A percentile compares a stretch with the other conserved stretches of the same genome.
Evolutionary conservation across 2,888 invertebrate species (phyloP).

Genomic region (Hydrotaea diabolus): DNA sequence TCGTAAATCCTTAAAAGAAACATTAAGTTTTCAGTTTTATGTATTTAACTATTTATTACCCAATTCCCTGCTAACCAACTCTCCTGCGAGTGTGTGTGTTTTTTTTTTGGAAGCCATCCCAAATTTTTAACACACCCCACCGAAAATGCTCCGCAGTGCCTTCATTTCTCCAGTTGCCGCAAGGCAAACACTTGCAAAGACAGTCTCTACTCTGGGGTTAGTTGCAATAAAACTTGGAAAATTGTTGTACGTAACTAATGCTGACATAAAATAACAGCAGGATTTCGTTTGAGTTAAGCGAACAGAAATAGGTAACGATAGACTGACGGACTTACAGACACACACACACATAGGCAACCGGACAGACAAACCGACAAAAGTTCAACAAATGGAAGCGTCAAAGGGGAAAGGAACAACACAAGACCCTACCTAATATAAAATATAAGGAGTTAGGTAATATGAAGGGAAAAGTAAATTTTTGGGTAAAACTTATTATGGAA

Average conservation of each 20-base stretch:
- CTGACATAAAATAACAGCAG: constrained; percentile 65
- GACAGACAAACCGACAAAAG: neutral
- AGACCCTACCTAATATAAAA: constrained; percentile 27
- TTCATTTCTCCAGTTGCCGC: constrained; percentile 22
- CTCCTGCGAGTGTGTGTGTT: no score
- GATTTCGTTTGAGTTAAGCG: constrained; percentile 48
- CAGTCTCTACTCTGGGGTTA: constrained; percentile 47
- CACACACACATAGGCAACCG: constrained; percentile 5
- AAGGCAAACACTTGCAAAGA: neutral
- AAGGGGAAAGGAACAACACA: neutral
- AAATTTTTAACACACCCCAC: neutral
- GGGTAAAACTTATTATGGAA: no score
- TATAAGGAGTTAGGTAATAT: constrained; percentile 47
- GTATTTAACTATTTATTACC: constrained; percentile 60
- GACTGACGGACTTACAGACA: neutral
- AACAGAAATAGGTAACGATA: constrained; percentile 35
- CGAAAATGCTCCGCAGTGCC: neutral
- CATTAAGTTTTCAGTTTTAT: constrained; percentile 48
- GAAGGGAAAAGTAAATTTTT: neutral
- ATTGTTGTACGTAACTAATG: constrained; percentile 58
- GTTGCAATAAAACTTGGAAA: constrained; percentile 59
- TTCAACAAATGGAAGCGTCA: neutral
- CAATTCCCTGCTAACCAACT: constrained; percentile 53
- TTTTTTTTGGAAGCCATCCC: neutral
- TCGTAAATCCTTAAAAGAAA: constrained; percentile 58